These are phyloP conservation scores for Drosophila cardini DNA, from an alignment of 1,140 invertebrate species.

Conservation along the genomic window DNA sequence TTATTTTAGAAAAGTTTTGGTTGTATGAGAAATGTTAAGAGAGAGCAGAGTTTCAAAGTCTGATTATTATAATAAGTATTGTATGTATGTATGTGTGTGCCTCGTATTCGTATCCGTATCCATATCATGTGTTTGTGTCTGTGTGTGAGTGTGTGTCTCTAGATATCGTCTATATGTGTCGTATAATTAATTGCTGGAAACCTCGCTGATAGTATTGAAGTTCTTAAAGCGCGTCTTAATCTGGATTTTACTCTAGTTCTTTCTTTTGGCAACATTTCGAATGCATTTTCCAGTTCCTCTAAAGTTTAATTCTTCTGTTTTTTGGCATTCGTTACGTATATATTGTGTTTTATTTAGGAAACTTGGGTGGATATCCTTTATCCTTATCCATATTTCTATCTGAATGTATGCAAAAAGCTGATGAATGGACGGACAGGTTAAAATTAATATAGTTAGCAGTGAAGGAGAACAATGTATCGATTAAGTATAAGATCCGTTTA, in stretches of 20 bases:
- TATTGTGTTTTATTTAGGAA: constrained; percentile 52
- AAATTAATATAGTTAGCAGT: constrained; percentile 63
- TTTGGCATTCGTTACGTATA: constrained; percentile 59
- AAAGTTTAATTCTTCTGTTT: constrained; percentile 11
- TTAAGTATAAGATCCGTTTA: constrained; percentile 51
- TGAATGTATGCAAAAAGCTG: constrained; percentile 53
- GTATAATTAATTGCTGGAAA: constrained; percentile 76
- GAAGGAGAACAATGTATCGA: constrained; percentile 37
- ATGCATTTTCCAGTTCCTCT: constrained; percentile 54
- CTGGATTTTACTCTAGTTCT: constrained; percentile 12
- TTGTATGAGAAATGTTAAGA: constrained; percentile 54
- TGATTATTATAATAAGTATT: constrained; percentile 41
- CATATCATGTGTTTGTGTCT: constrained; percentile 4
- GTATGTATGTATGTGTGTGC: constrained; percentile 3
- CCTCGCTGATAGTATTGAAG: constrained; percentile 74
- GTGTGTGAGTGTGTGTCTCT: constrained; percentile 13
- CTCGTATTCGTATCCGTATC: constrained; percentile 17
- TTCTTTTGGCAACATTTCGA: constrained; percentile 65
- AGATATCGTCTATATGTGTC: constrained; percentile 51
- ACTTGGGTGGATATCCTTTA: constrained; percentile 56
- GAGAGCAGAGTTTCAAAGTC: constrained; percentile 52
- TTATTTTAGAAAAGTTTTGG: constrained; percentile 61
- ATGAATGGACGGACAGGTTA: constrained; percentile 79
- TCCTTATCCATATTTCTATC: constrained; percentile 38
- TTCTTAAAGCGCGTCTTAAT: constrained; percentile 47